Percentiles rank a stretch among this genome's conserved stretches.
Evolutionary conservation across 2,888 invertebrate species (phyloP).

Genomic region (Andrena bicolor): DNA sequence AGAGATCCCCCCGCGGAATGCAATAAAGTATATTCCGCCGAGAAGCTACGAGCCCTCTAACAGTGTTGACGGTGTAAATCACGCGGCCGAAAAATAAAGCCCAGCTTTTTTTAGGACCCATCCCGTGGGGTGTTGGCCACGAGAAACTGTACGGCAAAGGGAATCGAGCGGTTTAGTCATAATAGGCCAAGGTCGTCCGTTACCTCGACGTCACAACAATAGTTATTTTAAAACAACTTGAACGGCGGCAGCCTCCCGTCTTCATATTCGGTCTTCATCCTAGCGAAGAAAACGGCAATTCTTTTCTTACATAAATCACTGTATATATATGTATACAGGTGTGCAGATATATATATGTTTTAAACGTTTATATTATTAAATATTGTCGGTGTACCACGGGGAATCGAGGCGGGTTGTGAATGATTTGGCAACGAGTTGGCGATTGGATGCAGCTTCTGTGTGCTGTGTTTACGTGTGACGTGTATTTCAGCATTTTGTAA

Average conservation of each 20-base stretch:
- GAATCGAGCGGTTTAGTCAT: conserved; percentile 28
- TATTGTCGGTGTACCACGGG: neutral
- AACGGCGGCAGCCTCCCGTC: conserved; percentile 19
- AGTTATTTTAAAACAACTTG: conserved; percentile 72
- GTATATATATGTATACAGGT: neutral
- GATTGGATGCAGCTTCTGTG: neutral
- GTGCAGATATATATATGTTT: neutral
- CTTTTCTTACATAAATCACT: conserved; percentile 21
- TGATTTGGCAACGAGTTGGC: neutral
- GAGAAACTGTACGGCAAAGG: conserved; percentile 32
- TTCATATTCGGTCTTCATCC: conserved; percentile 41
- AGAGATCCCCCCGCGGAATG: conserved; percentile 10
- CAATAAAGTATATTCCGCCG: neutral
- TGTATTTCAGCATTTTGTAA: conserved; percentile 4
- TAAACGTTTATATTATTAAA: neutral
- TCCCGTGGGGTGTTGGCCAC: neutral
- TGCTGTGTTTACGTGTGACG: neutral
- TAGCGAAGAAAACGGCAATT: conserved; percentile 8
- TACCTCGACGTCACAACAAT: conserved; percentile 62
- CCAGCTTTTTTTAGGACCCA: neutral
- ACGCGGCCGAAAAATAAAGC: conserved; percentile 3
- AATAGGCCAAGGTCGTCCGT: conserved; percentile 72
- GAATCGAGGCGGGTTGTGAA: neutral
- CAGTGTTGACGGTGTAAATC: conserved; percentile 1
- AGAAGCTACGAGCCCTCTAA: neutral